These are phyloP conservation scores for Drosophila tropicalis DNA, from an alignment of 1,140 invertebrate species.

Conservation along the genomic window DNA sequence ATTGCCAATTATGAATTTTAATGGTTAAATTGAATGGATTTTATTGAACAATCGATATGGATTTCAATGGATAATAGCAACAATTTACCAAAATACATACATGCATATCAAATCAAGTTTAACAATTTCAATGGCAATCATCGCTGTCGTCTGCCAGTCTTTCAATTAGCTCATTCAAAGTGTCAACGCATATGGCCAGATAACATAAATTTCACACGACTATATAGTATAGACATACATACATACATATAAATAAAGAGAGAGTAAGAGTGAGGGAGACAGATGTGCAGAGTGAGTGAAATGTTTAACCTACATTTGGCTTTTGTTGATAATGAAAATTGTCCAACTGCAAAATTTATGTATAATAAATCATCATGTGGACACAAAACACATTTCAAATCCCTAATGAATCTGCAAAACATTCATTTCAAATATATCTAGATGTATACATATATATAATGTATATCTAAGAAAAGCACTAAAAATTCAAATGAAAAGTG, in stretches of 20 bases:
- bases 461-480: slow-evolving; percentile 5
- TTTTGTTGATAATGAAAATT: slow-evolving; percentile 35
- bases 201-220: slow-evolving; percentile 8
- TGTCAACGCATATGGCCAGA: slow-evolving; percentile 43
- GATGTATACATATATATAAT: not conserved
- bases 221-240: not conserved
- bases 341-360: slow-evolving; percentile 25
- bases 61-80: slow-evolving; percentile 21
- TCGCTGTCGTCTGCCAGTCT: slow-evolving; percentile 42
- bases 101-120: not conserved
- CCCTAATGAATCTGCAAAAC: slow-evolving; percentile 10
- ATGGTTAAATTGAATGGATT: slow-evolving; percentile 8
- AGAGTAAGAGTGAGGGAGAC: not conserved
- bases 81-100: not conserved
- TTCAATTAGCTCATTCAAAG: slow-evolving; percentile 44
- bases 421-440: not conserved
- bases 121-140: slow-evolving; percentile 26
- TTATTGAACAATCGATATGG: slow-evolving; percentile 13
- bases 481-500: not conserved
- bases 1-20: slow-evolving; percentile 11
- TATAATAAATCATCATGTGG: slow-evolving; percentile 44
- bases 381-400: slow-evolving; percentile 13
- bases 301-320: slow-evolving; percentile 64
- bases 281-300: not conserved
- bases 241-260: slow-evolving; percentile 1